These are phyloP conservation scores for Candidula unifasciata DNA, from an alignment of 2,888 invertebrate species.

Conservation along the genomic window DNA sequence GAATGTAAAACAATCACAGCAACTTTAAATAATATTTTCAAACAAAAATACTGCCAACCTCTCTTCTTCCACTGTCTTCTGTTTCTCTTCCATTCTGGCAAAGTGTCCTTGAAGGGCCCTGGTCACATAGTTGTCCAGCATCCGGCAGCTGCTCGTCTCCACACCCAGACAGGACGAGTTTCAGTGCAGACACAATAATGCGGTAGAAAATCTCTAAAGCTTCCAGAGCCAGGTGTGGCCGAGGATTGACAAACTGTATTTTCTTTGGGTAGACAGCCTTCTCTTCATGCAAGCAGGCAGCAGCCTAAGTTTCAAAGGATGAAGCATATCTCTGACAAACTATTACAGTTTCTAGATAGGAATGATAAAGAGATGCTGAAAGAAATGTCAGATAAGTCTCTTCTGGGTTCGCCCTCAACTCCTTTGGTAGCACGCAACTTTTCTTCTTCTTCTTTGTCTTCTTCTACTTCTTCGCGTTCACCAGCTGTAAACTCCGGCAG, in stretches of 20 bases:
- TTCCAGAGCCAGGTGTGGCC: constrained; percentile 90
- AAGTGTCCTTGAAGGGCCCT: constrained; percentile 17
- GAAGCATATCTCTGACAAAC: not conserved
- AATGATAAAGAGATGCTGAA: too few relatives aligned
- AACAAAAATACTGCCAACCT: not conserved
- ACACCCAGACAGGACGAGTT: constrained; percentile 26
- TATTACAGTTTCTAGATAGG: not conserved
- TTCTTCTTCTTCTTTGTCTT: too few relatives aligned
- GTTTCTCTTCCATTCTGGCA: constrained; percentile 33
- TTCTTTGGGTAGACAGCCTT: constrained; percentile 90
- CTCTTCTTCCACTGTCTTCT: constrained; percentile 21
- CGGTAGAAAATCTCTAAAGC: constrained; percentile 84
- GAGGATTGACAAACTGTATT: constrained; percentile 83
- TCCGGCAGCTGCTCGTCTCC: constrained; percentile 16
- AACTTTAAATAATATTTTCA: too few relatives aligned
- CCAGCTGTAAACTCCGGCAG: too few relatives aligned
- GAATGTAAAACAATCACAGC: too few relatives aligned
- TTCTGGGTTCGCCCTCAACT: too few relatives aligned
- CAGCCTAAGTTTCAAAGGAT: constrained; percentile 80
- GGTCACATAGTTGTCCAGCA: constrained; percentile 33
- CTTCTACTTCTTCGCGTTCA: too few relatives aligned
- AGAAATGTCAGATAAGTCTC: too few relatives aligned
- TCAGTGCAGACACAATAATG: constrained; percentile 10
- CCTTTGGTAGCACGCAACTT: too few relatives aligned
- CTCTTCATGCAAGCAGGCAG: constrained; percentile 86